phyloP scores from a whole-genome alignment of 1,140 invertebrate genomes.

The Anoplophora glabripennis region DNA sequence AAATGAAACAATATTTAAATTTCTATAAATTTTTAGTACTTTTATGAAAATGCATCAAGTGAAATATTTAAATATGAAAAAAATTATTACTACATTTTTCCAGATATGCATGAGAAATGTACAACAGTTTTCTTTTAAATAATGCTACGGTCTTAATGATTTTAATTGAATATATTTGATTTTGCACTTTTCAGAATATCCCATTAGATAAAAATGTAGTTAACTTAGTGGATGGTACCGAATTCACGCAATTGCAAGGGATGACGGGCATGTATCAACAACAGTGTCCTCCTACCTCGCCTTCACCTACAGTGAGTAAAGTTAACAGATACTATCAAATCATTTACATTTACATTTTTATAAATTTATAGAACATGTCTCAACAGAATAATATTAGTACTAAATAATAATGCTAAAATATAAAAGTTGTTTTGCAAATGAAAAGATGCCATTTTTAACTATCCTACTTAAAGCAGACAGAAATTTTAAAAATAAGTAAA shows the following conservation, averaged over 20 bases:
- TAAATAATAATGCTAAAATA: too few relatives aligned
- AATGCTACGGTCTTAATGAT: background rate
- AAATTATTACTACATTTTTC: too few relatives aligned
- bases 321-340: too few relatives aligned
- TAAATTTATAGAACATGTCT: too few relatives aligned
- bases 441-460: too few relatives aligned
- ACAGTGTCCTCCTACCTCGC: constrained; percentile 57
- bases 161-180: constrained; percentile 1
- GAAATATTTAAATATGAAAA: background rate
- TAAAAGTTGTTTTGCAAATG: too few relatives aligned
- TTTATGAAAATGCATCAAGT: background rate
- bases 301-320: constrained; percentile 54
- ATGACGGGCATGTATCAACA: constrained; percentile 40
- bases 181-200: constrained; percentile 52
- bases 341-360: too few relatives aligned
- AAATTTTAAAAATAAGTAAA: too few relatives aligned
- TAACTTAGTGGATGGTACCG: constrained; percentile 36
- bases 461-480: too few relatives aligned
- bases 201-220: constrained; percentile 59
- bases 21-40: background rate
- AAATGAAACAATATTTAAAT: background rate
- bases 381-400: too few relatives aligned
- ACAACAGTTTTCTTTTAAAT: background rate
- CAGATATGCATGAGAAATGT: too few relatives aligned
- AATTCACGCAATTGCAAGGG: constrained; percentile 41